phyloP scores from a whole-genome alignment of 1,140 invertebrate genomes.

The Drosophila sp. region DNA sequence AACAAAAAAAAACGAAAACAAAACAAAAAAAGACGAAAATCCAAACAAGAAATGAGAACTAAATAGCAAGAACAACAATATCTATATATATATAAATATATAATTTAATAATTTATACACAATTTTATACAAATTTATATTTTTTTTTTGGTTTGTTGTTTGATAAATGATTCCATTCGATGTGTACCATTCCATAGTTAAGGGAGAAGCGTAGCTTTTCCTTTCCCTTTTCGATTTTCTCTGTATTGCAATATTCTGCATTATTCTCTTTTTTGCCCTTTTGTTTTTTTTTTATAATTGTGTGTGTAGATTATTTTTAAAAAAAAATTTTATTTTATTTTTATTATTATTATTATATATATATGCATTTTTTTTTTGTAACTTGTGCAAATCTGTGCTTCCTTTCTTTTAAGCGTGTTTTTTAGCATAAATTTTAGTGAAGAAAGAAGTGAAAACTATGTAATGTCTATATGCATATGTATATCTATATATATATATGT shows the following conservation, averaged over 20 bases:
- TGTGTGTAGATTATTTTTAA: conserved; percentile 62
- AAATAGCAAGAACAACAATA: conserved; percentile 27
- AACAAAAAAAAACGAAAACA: conserved; percentile 21
- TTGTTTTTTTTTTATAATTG: conserved; percentile 41
- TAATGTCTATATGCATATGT: conserved; percentile 24
- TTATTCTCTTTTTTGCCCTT: background rate
- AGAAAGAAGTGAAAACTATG: conserved; percentile 39
- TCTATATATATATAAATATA: conserved; percentile 43
- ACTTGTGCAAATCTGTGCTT: conserved; percentile 81
- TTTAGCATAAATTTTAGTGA: conserved; percentile 81
- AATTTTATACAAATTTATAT: conserved; percentile 11
- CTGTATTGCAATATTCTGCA: background rate
- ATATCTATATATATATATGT: conserved; percentile 27
- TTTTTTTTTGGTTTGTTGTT: background rate
- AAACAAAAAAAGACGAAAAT: conserved; percentile 31
- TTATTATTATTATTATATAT: conserved; percentile 46
- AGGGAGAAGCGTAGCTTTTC: conserved; percentile 47
- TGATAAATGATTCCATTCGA: conserved; percentile 8
- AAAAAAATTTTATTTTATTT: conserved; percentile 49
- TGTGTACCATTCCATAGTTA: conserved; percentile 7
- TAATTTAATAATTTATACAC: conserved; percentile 60
- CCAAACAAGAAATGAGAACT: conserved; percentile 50
- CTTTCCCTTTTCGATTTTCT: conserved; percentile 7
- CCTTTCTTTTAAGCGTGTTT: conserved; percentile 81
- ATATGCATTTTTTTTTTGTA: conserved; percentile 58